Evolutionary conservation across 2,797 vertebrate genomes (phyloP).

Genomic region (Ctenosaura bakeri): DNA sequence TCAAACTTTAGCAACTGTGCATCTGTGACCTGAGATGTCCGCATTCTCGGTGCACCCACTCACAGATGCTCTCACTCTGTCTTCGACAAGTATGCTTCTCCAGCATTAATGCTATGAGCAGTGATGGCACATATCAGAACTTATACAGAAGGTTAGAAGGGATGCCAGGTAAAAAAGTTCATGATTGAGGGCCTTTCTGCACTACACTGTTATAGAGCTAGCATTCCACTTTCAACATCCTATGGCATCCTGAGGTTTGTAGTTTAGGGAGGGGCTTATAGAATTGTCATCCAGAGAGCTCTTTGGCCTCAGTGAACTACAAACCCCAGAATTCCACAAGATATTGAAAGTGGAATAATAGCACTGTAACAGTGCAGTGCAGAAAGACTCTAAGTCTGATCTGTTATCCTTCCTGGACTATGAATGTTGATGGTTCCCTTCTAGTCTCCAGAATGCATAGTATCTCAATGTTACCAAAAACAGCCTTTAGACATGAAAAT

Average conservation of each 20-base stretch:
- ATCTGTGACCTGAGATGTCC: background rate
- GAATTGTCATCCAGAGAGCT: too few species aligned
- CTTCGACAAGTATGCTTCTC: background rate
- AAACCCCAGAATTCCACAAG: too few species aligned
- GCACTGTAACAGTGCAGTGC: too few species aligned
- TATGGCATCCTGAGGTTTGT: too few species aligned
- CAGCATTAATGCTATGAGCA: background rate
- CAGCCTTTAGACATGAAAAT: too few species aligned
- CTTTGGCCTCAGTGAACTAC: too few species aligned
- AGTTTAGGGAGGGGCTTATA: too few species aligned
- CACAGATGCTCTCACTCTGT: background rate
- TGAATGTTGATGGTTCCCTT: background rate
- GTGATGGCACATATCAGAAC: background rate
- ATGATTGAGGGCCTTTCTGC: too few species aligned
- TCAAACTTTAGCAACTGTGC: background rate
- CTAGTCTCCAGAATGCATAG: background rate
- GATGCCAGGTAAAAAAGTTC: background rate
- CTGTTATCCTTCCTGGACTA: background rate
- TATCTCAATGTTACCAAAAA: background rate
- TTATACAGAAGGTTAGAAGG: background rate
- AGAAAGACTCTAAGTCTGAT: constrained; percentile 4
- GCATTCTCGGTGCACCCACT: background rate
- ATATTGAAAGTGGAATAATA: too few species aligned
- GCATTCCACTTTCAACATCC: too few species aligned
- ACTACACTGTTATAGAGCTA: too few species aligned